phyloP scores from a whole-genome alignment of 1,140 invertebrate species.

The Hyposmocoma kahamanoa region DNA sequence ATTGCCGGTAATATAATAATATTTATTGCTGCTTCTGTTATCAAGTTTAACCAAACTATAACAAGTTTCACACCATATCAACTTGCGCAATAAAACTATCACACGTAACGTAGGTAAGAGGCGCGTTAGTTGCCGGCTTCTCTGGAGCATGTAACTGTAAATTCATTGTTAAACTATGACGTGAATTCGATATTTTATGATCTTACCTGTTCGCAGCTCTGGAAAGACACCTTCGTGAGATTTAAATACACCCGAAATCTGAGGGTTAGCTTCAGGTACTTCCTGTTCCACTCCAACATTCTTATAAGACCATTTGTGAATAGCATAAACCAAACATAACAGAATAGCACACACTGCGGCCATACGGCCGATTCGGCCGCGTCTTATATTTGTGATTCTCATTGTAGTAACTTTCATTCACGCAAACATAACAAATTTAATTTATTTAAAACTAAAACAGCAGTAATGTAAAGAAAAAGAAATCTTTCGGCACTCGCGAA shows the following conservation, averaged over 20 bases:
- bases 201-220: constrained; percentile 34
- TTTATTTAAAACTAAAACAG: no score
- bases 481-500: no score
- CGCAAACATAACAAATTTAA: constrained; percentile 21
- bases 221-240: constrained; percentile 56
- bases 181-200: no score
- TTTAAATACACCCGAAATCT: constrained; percentile 33
- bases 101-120: constrained; percentile 16
- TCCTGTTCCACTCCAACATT: constrained; percentile 28
- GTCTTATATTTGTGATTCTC: constrained; percentile 61
- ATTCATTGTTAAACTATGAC: no score
- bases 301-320: constrained; percentile 48
- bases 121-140: constrained; percentile 21
- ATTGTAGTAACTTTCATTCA: constrained; percentile 31
- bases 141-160: constrained; percentile 44
- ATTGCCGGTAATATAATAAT: no score
- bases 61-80: constrained; percentile 14
- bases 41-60: no score
- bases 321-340: constrained; percentile 50
- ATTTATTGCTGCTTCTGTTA: no score
- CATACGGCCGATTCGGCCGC: constrained; percentile 55
- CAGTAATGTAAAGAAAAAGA: no score
- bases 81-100: constrained; percentile 29
- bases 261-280: constrained; percentile 23
- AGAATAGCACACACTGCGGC: constrained; percentile 37